Conservation (phyloP, 2,888 invertebrate species). For the Drosophila demipolita region DNA sequence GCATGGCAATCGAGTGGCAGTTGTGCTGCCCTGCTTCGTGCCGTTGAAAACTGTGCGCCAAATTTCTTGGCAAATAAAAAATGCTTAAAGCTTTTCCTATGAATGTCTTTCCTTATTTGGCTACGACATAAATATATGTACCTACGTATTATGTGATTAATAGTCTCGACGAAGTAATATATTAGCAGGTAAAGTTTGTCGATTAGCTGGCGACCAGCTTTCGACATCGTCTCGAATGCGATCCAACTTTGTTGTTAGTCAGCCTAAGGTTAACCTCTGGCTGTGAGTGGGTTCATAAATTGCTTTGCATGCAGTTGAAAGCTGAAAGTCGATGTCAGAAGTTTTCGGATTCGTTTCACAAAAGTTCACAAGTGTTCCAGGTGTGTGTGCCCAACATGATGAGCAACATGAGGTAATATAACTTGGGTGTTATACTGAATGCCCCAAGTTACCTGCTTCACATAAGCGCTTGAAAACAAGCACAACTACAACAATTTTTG, state of each 20-base stretch:
- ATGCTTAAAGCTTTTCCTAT: constrained; percentile 54
- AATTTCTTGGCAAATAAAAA: constrained; percentile 29
- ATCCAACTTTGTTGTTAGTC: constrained; percentile 28
- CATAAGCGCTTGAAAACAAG: constrained; percentile 8
- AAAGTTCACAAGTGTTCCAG: constrained; percentile 33
- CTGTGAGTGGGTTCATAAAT: constrained; percentile 59
- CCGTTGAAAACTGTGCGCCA: constrained; percentile 57
- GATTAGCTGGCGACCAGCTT: constrained; percentile 58
- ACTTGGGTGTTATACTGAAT: constrained; percentile 40
- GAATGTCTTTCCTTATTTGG: neutral
- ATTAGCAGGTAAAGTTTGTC: constrained; percentile 72
- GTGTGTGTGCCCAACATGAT: constrained; percentile 41
- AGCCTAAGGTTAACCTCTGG: constrained; percentile 36
- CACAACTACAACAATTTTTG: constrained; percentile 5
- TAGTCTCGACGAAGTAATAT: constrained; percentile 63
- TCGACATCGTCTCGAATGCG: constrained; percentile 12
- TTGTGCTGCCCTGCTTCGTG: constrained; percentile 31
- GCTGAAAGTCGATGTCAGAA: constrained; percentile 37
- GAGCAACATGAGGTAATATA: constrained; percentile 43
- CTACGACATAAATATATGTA: constrained; percentile 5
- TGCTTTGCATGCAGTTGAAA: constrained; percentile 45
- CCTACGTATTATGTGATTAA: constrained; percentile 60
- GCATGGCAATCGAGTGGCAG: constrained; percentile 79
- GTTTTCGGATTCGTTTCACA: constrained; percentile 44
- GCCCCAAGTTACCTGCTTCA: constrained; percentile 26